Evolutionary conservation across 1,140 invertebrate genomes (phyloP).

Genomic region (Aphelenchoides fujianensis): DNA sequence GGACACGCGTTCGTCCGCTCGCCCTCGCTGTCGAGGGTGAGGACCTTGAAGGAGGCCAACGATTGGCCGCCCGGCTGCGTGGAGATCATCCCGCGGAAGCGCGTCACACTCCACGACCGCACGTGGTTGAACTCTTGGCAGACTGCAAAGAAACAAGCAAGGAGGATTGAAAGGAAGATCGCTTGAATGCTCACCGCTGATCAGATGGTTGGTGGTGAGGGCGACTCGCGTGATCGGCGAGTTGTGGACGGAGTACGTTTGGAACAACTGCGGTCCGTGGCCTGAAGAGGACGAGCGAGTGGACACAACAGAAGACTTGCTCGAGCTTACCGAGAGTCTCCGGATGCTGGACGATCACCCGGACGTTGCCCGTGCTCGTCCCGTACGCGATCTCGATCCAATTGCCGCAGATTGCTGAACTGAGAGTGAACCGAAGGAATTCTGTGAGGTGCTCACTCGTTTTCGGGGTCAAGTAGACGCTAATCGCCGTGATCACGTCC

Average conservation of each 20-base stretch:
- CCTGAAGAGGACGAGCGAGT: conserved; percentile 68
- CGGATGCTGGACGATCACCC: conserved; percentile 95
- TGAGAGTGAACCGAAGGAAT: neutral
- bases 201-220: conserved; percentile 89
- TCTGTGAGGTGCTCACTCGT: neutral
- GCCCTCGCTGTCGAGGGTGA: conserved; percentile 79
- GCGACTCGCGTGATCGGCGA: conserved; percentile 91
- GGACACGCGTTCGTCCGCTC: conserved; percentile 68
- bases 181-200: conserved; percentile 73
- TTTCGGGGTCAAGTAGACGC: conserved; percentile 64
- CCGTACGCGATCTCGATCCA: conserved; percentile 99
- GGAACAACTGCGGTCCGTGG: conserved; percentile 93
- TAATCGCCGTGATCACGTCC: conserved; percentile 87
- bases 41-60: conserved; percentile 89
- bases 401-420: conserved; percentile 84
- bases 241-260: conserved; percentile 95
- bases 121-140: conserved; percentile 98
- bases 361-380: conserved; percentile 85
- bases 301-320: conserved; percentile 78
- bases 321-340: conserved; percentile 96
- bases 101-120: conserved; percentile 87
- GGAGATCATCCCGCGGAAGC: conserved; percentile 89
- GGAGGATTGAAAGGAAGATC: too few species aligned
- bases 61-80: conserved; percentile 94
- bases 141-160: too few species aligned